Base-by-base conservation (phyloP, 1,140 invertebrate species). In the Halyomorpha halys region DNA sequence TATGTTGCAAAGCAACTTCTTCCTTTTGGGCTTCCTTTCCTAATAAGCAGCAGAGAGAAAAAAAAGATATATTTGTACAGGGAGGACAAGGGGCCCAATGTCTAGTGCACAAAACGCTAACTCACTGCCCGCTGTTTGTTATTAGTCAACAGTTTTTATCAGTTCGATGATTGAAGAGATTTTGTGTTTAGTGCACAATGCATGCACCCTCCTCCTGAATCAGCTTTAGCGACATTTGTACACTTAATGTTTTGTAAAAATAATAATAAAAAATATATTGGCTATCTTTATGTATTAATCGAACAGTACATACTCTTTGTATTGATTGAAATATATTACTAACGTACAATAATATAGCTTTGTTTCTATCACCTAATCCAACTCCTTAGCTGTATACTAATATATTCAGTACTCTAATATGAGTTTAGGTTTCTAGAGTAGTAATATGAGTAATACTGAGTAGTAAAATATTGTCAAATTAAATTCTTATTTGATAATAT, bases 301-400 rank as follows among this genome's bases (percentile, higher is more conserved):
- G 11, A 25, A 56, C 18, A 19, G 19, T 56, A 56, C 19, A 56
- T 56, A 56, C 53, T 23, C 53, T 56, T 56, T 56, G 53, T 56
- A 56, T 56, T 56, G 53, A 56, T 56, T 56, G 53, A 56, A 56
- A 56, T 56, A 56, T 23, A 56, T 25, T 19, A 56, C 53, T 56
- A 56, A 56, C 53, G 23, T 23, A 56, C 23, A 56, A 39, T 39
- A 39, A 39, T 30, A 30, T 30, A 13, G 34, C 34, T 39, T 39
- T 13, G 5, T 39, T 39, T 39, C 6, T 6, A 39, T 39, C 11
- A 39, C 34, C 34, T 13, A 39, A 9, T 39, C n/a, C 34, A 39
- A 39, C 6, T 39, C 34, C 34, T 39, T 30, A n/a, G n/a, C n/a
- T n/a, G n/a, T n/a, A n/a, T n/a, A n/a, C n/a, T n/a, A n/a, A n/a